Evolutionary conservation across 2,797 vertebrate genomes (phyloP).

Genomic region (Rhinella marina): DNA sequence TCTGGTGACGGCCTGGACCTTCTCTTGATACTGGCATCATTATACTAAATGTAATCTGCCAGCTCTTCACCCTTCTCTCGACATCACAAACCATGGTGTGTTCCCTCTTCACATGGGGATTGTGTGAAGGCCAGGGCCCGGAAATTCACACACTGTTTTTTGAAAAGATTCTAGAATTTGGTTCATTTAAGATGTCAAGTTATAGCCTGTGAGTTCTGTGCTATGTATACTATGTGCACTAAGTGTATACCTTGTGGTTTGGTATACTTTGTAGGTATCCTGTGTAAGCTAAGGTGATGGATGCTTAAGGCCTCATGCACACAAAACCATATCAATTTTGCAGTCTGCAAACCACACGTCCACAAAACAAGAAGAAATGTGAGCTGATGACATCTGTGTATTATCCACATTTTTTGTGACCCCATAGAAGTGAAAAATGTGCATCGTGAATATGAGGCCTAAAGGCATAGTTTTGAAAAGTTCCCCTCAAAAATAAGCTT

Average conservation of each 20-base stretch:
- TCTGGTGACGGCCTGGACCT: not conserved
- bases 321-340: no score
- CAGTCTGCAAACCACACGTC: no score
- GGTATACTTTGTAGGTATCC: not conserved
- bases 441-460: no score
- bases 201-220: not conserved
- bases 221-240: not conserved
- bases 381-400: no score
- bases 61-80: not conserved
- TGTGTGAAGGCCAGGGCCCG: not conserved
- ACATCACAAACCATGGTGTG: slow-evolving; percentile 10
- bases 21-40: not conserved
- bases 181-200: not conserved
- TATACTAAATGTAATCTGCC: not conserved
- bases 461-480: no score
- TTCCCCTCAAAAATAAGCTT: no score
- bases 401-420: no score
- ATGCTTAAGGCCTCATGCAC: no score
- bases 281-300: not conserved
- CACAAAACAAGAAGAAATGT: no score
- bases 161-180: not conserved
- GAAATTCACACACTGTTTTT: slow-evolving; percentile 17
- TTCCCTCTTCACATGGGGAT: not conserved
- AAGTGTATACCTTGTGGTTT: not conserved
- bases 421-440: no score